Evolutionary conservation across 1,140 invertebrate genomes (phyloP).

Genomic region (Melanaphis sacchari): DNA sequence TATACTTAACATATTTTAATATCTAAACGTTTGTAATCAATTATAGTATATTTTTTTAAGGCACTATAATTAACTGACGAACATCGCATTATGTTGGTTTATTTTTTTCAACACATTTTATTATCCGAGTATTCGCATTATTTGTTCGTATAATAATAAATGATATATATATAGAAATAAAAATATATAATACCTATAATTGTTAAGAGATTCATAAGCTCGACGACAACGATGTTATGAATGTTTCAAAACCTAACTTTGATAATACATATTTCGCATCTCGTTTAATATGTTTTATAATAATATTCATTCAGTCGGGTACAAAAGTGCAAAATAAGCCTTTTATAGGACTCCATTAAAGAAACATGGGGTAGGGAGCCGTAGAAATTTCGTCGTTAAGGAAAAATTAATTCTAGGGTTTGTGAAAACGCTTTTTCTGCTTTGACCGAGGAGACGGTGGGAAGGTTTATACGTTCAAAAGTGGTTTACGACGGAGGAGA

Average conservation of each 20-base stretch:
- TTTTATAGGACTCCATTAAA: conserved; percentile 35
- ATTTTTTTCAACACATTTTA: neutral
- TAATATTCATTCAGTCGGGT: conserved; percentile 13
- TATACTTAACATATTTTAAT: neutral
- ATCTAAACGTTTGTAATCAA: neutral
- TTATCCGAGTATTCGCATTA: neutral
- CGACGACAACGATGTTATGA: neutral
- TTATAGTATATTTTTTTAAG: neutral
- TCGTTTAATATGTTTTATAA: conserved; percentile 35
- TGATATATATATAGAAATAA: neutral
- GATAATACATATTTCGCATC: conserved; percentile 21
- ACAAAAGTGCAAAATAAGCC: conserved; percentile 41
- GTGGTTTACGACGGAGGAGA: neutral
- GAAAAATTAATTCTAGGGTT: conserved; percentile 14
- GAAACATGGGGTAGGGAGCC: neutral
- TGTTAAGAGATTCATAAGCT: neutral
- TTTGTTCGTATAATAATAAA: too few relatives aligned
- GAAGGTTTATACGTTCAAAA: conserved; percentile 20
- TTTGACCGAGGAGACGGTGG: neutral
- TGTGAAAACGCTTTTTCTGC: conserved; percentile 18
- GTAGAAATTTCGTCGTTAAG: neutral
- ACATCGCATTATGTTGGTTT: neutral
- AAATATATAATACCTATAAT: neutral
- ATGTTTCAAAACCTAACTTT: conserved; percentile 6
- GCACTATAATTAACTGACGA: neutral